Conservation (phyloP, 2,888 invertebrate genomes). For the Aphidoletes aphidimyza region DNA sequence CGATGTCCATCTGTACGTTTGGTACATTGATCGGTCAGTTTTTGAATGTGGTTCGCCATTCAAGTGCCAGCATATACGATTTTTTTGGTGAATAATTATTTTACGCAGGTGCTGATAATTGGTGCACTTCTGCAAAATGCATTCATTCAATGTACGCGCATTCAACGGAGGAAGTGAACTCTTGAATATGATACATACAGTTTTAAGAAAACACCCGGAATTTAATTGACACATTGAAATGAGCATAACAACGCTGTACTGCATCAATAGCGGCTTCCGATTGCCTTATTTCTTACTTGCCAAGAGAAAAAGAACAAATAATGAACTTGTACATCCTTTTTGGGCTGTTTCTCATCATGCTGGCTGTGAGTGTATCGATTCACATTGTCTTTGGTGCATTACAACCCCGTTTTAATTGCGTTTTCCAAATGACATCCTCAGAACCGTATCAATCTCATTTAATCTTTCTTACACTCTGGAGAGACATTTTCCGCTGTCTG, state of each 20-base stretch:
- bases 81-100: not conserved
- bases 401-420: slow-evolving; percentile 7
- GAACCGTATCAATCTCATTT: not conserved
- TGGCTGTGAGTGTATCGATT: not conserved
- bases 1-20: not conserved
- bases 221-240: slow-evolving; percentile 20
- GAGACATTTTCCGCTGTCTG: slow-evolving; percentile 1
- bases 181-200: too few relatives aligned
- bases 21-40: not conserved
- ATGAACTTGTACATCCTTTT: not conserved
- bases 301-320: not conserved
- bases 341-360: not conserved
- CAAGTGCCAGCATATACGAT: not conserved
- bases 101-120: slow-evolving; percentile 19
- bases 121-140: too few relatives aligned
- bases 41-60: not conserved
- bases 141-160: too few relatives aligned
- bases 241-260: not conserved
- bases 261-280: slow-evolving; percentile 1
- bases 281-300: not conserved
- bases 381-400: not conserved
- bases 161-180: not conserved
- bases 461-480: slow-evolving; percentile 29
- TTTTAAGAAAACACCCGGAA: slow-evolving; percentile 1
- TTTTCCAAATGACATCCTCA: not conserved